A percentile compares a stretch with the other conserved stretches of the same genome.
These are phyloP conservation scores for Pristis pectinata DNA, from an alignment of 2,797 vertebrate species.

Conservation along the genomic window DNA sequence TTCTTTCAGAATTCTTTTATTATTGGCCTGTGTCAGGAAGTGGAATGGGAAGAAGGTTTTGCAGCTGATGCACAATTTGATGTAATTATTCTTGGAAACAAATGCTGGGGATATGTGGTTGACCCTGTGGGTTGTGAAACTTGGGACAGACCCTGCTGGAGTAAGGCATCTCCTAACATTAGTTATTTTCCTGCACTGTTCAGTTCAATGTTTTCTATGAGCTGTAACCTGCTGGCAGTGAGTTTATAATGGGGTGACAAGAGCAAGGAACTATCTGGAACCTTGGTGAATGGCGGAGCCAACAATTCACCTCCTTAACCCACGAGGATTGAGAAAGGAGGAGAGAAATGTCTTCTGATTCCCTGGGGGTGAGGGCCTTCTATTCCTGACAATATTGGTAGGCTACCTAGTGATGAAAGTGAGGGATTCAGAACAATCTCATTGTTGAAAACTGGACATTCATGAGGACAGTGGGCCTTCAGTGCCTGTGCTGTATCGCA, in stretches of 20 bases:
- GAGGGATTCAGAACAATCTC: too few relatives aligned
- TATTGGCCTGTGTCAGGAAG: neutral
- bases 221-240: neutral
- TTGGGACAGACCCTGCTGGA: neutral
- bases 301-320: neutral
- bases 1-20: slow-evolving; percentile 25
- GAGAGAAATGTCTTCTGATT: neutral
- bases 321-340: neutral
- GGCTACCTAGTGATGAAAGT: too few relatives aligned
- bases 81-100: neutral
- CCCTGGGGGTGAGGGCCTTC: too few relatives aligned
- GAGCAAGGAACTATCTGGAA: neutral
- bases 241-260: neutral
- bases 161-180: neutral
- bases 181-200: neutral
- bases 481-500: too few relatives aligned
- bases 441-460: too few relatives aligned
- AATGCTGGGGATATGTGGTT: neutral
- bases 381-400: too few relatives aligned
- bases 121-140: neutral
- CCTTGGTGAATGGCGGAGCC: neutral
- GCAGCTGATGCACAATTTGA: slow-evolving; percentile 30
- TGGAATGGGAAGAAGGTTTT: neutral
- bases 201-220: neutral
- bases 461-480: too few relatives aligned